A percentile compares a stretch with the other conserved stretches of the same genome.
These are phyloP conservation scores for Cryptus viduatorius DNA, from an alignment of 2,888 invertebrate genomes.

Conservation along the genomic window DNA sequence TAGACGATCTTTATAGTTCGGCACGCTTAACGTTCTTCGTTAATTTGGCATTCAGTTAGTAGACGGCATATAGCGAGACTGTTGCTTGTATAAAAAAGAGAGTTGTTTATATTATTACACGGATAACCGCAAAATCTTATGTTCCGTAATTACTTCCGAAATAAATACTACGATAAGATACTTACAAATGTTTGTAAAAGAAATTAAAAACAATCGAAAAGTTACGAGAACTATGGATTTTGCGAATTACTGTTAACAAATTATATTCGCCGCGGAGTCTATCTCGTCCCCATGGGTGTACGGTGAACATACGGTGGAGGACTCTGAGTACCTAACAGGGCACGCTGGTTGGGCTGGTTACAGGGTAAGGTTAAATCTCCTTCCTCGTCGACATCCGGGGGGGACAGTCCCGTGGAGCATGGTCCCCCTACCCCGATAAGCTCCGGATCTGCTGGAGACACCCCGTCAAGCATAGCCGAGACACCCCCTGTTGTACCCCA, in stretches of 20 bases:
- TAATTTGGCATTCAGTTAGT: slow-evolving; percentile 46
- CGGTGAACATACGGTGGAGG: slow-evolving; percentile 76
- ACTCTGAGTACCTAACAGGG: slow-evolving; percentile 82
- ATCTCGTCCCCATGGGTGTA: slow-evolving; percentile 54
- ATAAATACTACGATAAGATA: background rate
- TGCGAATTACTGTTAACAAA: slow-evolving; percentile 25
- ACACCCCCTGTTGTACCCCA: slow-evolving; percentile 79
- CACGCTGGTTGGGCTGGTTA: slow-evolving; percentile 84
- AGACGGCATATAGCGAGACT: slow-evolving; percentile 61
- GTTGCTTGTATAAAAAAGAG: slow-evolving; percentile 55
- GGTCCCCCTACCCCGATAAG: slow-evolving; percentile 81
- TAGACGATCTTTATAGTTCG: slow-evolving; percentile 18
- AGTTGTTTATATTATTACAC: slow-evolving; percentile 34
- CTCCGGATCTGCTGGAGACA: slow-evolving; percentile 81
- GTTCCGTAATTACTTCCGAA: background rate
- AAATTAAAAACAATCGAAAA: background rate
- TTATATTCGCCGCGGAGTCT: slow-evolving; percentile 69
- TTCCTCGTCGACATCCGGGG: slow-evolving; percentile 84
- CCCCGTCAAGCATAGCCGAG: slow-evolving; percentile 80
- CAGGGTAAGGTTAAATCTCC: slow-evolving; percentile 85
- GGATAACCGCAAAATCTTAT: slow-evolving; percentile 19
- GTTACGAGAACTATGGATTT: slow-evolving; percentile 20
- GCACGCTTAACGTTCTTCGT: slow-evolving; percentile 44
- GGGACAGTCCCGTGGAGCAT: slow-evolving; percentile 84
- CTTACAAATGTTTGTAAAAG: background rate